Evolutionary conservation across 2,797 vertebrate species (phyloP).

Genomic region (Monodelphis domestica): DNA sequence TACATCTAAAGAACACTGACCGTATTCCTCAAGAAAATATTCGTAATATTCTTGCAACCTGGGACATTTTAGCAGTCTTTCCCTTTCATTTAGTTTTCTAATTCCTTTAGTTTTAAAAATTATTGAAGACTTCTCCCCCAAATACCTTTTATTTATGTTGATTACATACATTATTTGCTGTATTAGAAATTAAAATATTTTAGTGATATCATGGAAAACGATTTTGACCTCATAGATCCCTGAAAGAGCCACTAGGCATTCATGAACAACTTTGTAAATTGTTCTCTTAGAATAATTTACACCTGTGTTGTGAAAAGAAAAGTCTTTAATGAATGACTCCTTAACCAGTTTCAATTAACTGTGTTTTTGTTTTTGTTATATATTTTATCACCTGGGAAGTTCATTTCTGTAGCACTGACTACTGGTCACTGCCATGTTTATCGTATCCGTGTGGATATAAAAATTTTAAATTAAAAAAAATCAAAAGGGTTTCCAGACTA

Average conservation of each 20-base stretch:
- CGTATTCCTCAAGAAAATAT: not conserved
- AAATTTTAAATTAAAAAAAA: constrained; percentile 20
- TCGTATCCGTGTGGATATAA: not conserved
- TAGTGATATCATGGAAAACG: not conserved
- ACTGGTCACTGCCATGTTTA: not conserved
- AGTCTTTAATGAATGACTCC: constrained; percentile 9
- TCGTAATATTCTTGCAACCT: not conserved
- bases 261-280: not conserved
- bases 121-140: not conserved
- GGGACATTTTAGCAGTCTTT: not conserved
- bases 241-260: not conserved
- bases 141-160: not conserved
- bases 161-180: not conserved
- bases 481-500: not conserved
- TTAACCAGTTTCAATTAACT: not conserved
- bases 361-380: not conserved
- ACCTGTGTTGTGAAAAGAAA: not conserved
- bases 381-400: not conserved
- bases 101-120: not conserved
- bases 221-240: not conserved
- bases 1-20: not conserved
- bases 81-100: not conserved
- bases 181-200: not conserved
- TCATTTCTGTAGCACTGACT: constrained; percentile 11
- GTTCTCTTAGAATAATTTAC: not conserved